Conservation (phyloP, 2,888 invertebrate genomes). For the Pseudococcus longispinus region DNA sequence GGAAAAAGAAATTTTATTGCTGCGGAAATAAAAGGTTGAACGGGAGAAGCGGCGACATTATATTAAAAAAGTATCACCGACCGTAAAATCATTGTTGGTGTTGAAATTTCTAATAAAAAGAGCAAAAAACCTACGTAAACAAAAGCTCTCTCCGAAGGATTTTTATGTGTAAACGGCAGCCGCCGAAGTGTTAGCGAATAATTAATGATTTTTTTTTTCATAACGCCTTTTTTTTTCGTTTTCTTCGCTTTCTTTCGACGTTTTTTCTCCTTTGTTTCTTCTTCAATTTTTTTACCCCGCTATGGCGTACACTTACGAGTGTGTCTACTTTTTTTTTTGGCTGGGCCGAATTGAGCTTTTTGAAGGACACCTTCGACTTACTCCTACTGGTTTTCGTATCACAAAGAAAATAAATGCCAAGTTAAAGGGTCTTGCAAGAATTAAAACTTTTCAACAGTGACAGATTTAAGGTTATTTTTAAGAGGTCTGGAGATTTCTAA, state of each 20-base stretch:
- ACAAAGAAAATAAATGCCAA: too few relatives aligned
- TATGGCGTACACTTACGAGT: not conserved
- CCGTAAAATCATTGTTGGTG: slow-evolving; percentile 39
- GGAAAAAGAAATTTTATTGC: slow-evolving; percentile 39
- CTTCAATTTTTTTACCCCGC: not conserved
- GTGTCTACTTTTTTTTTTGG: not conserved
- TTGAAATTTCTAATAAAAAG: slow-evolving; percentile 39
- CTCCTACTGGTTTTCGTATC: too few relatives aligned
- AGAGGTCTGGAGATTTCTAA: too few relatives aligned
- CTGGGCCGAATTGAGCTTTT: not conserved
- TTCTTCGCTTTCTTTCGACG: slow-evolving; percentile 10
- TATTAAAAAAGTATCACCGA: slow-evolving; percentile 38
- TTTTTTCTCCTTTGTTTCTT: not conserved
- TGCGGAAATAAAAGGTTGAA: slow-evolving; percentile 35
- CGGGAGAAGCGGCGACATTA: slow-evolving; percentile 1
- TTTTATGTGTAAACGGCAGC: slow-evolving; percentile 27
- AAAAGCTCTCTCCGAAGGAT: slow-evolving; percentile 28
- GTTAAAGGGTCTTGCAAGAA: too few relatives aligned
- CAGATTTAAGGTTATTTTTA: too few relatives aligned
- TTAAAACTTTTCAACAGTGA: too few relatives aligned
- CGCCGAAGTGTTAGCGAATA: slow-evolving; percentile 47
- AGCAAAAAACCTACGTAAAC: slow-evolving; percentile 35
- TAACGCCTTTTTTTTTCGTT: not conserved
- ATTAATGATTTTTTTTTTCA: slow-evolving; percentile 52
- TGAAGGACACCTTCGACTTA: too few relatives aligned